A percentile compares a stretch with the other conserved stretches of the same genome.
Conservation (phyloP, 1,140 invertebrate genomes). For the Archegozetes longisetosus region DNA sequence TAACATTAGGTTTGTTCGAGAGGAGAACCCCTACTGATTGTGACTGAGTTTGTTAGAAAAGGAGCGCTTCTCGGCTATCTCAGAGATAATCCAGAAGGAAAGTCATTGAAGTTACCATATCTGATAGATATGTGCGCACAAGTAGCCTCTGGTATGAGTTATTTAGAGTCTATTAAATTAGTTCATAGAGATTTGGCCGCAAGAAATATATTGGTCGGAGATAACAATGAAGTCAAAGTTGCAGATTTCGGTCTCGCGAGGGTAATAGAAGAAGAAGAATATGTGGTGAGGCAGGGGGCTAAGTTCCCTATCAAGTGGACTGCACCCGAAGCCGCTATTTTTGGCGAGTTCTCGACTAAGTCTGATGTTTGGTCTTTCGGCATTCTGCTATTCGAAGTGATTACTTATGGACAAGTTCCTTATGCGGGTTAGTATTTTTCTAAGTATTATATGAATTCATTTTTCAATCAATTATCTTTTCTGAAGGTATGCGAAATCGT, state of each 20-base stretch:
- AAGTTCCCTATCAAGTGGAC: slow-evolving; percentile 94
- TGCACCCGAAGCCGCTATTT: slow-evolving; percentile 92
- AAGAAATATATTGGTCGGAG: slow-evolving; percentile 75
- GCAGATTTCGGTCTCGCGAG: slow-evolving; percentile 94
- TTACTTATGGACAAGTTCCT: slow-evolving; percentile 92
- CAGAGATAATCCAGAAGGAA: slow-evolving; percentile 43
- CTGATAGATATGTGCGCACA: slow-evolving; percentile 96
- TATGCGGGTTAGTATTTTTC: too few relatives aligned
- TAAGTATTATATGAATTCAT: too few relatives aligned
- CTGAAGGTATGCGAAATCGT: slow-evolving; percentile 97
- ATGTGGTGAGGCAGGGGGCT: slow-evolving; percentile 54
- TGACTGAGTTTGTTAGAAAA: slow-evolving; percentile 97
- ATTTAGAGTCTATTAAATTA: slow-evolving; percentile 96
- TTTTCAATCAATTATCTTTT: slow-evolving; percentile 82
- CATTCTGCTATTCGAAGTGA: slow-evolving; percentile 88
- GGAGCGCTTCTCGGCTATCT: slow-evolving; percentile 41
- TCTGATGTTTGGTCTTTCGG: slow-evolving; percentile 99
- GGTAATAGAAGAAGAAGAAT: slow-evolving; percentile 94
- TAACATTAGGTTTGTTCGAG: too few relatives aligned
- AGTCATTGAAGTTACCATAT: slow-evolving; percentile 35
- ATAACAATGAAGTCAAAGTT: slow-evolving; percentile 71
- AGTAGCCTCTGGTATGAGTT: slow-evolving; percentile 97
- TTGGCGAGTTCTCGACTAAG: slow-evolving; percentile 98
- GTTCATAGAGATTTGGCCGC: slow-evolving; percentile 89
- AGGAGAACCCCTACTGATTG: slow-evolving; percentile 96